These are phyloP conservation scores for Helostoma temminkii DNA, from an alignment of 2,797 vertebrate species.

Conservation along the genomic window DNA sequence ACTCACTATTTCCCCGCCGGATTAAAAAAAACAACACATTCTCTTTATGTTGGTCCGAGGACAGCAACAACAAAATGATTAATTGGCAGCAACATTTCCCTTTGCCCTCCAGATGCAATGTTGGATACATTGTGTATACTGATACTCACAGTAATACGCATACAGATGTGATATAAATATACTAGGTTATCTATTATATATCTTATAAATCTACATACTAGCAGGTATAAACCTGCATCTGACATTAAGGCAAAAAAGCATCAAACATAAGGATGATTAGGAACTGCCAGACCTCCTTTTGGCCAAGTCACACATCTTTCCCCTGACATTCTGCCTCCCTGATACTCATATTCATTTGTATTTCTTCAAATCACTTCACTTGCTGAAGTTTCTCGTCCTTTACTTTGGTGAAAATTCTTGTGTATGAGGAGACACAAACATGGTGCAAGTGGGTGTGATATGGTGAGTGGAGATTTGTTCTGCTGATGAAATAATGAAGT, in stretches of 20 bases:
- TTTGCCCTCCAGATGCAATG: constrained; percentile 66
- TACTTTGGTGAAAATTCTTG: constrained; percentile 82
- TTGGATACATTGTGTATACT: constrained; percentile 76
- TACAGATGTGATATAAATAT: constrained; percentile 83
- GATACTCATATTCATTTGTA: constrained; percentile 56
- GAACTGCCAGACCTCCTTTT: constrained; percentile 70
- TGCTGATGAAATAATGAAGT: constrained; percentile 69
- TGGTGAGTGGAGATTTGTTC: constrained; percentile 67
- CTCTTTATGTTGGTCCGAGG: constrained; percentile 76
- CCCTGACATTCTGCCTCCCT: constrained; percentile 73
- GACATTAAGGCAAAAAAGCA: constrained; percentile 88
- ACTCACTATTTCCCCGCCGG: constrained; percentile 40
- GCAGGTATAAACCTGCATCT: constrained; percentile 82
- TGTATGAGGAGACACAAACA: constrained; percentile 69
- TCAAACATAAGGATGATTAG: constrained; percentile 81
- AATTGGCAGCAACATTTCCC: constrained; percentile 67
- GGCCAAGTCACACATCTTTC: constrained; percentile 57
- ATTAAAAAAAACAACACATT: constrained; percentile 76
- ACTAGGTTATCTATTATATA: constrained; percentile 81
- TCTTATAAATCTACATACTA: constrained; percentile 80
- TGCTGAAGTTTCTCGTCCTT: constrained; percentile 61
- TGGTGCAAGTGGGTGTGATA: constrained; percentile 66
- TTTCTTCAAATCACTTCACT: constrained; percentile 55
- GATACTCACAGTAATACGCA: constrained; percentile 78
- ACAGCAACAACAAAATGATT: constrained; percentile 66